Base-by-base conservation (phyloP, 2,113 vertebrate species). In the Callipepla squamata region DNA sequence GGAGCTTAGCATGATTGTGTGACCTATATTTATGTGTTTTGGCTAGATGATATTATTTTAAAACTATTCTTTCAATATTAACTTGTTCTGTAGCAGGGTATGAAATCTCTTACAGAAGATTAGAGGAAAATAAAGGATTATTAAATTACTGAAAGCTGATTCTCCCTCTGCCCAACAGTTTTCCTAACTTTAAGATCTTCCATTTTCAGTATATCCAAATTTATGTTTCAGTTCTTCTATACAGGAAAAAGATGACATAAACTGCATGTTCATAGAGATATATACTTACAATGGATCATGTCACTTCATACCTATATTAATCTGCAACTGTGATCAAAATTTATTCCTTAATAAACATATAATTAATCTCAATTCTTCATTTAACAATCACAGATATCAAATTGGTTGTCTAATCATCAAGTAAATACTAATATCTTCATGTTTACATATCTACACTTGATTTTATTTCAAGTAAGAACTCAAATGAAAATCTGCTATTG, bases 31-130 rank as follows among this genome's bases (percentile, higher is more conserved):
- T 94, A 85, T 77, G 40, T 6, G 40, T 77, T 95, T 91, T 78
- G 80, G 47, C 42, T 44, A 85, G 77, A 89, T 69, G 34, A 91
- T 86, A 80, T 95, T 78, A 95, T 97, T 97, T 96, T 85, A 92
- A 96, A 96, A 94, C 18, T 88, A 83, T 87, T 89, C 34, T 63
- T 91, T 92, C 10, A 84, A 72, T 55, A 72, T 68, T 83, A 65
- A 80, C 40, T 83, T 7, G n/a, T 93, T 93, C 26, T 90, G 84
- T 30, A 79, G 12, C 47, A 48, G 28, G 16, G 3, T 22, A 74
- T 74, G 17, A 90, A 61, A 63, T 55, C 13, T 40, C 3, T 36
- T 69, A 21, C 3, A 55, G 57, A 84, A 73, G 20, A 78, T 9
- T 7, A 17, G 14, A 6, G 26, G 8, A 51, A 93, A 88, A 91